Conservation (phyloP, 2,797 vertebrate species). For the Octomys mimax region DNA sequence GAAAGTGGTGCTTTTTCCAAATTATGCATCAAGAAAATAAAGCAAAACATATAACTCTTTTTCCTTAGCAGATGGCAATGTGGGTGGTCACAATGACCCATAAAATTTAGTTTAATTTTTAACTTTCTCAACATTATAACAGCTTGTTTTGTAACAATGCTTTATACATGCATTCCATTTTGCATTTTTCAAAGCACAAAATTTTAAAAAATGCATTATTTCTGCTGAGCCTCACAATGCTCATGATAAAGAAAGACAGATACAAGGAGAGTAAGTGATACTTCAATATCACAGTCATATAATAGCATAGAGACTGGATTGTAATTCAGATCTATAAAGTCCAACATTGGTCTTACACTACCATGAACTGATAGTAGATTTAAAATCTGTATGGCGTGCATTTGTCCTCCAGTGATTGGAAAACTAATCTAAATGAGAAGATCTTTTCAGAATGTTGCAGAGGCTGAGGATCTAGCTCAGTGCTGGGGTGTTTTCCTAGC, state of each 20-base stretch:
- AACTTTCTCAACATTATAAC: slow-evolving; percentile 29
- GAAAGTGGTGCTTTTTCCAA: slow-evolving; percentile 61
- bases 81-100: slow-evolving; percentile 74
- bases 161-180: slow-evolving; percentile 61
- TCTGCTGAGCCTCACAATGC: background rate
- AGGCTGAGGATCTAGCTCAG: background rate
- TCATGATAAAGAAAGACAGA: slow-evolving; percentile 44
- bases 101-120: slow-evolving; percentile 74
- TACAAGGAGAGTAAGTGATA: background rate
- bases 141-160: slow-evolving; percentile 59
- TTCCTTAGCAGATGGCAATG: slow-evolving; percentile 65
- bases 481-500: background rate
- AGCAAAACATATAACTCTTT: slow-evolving; percentile 52
- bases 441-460: slow-evolving; percentile 1
- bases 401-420: slow-evolving; percentile 24
- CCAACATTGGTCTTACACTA: background rate
- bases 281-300: slow-evolving; percentile 14
- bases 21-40: slow-evolving; percentile 57
- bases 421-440: slow-evolving; percentile 68
- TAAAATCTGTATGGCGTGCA: slow-evolving; percentile 45
- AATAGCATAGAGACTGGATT: background rate
- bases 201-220: slow-evolving; percentile 18
- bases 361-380: background rate
- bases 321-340: background rate
- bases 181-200: slow-evolving; percentile 12